A percentile compares a stretch with the other conserved stretches of the same genome.
These are phyloP conservation scores for Danio tinwini DNA, from an alignment of 2,797 vertebrate species.

Conservation along the genomic window DNA sequence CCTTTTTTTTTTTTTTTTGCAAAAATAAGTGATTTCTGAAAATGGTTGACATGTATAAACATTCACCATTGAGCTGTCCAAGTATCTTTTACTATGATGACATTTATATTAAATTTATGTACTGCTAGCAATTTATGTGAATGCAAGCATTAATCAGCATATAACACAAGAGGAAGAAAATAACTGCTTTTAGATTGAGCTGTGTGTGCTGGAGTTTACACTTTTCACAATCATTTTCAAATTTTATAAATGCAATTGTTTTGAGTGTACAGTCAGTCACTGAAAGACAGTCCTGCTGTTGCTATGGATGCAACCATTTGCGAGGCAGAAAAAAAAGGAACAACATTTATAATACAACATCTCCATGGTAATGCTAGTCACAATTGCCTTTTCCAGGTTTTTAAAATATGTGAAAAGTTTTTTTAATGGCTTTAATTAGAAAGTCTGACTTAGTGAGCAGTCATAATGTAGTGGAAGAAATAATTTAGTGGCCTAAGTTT, in stretches of 20 bases:
- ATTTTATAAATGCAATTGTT: slow-evolving; percentile 53
- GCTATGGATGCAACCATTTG: slow-evolving; percentile 72
- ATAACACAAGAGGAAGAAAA: no score
- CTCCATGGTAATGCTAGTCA: slow-evolving; percentile 72
- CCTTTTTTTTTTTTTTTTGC: no score
- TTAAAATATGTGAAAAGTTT: slow-evolving; percentile 47
- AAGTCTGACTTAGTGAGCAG: not conserved
- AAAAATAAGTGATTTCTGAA: no score
- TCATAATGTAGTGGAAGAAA: not conserved
- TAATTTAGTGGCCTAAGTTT: not conserved
- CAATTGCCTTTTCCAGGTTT: slow-evolving; percentile 42
- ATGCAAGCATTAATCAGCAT: no score
- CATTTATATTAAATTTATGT: no score
- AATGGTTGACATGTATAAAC: no score
- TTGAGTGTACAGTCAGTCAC: slow-evolving; percentile 67
- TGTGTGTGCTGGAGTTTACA: no score
- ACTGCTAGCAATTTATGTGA: no score
- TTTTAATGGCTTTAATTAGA: slow-evolving; percentile 14
- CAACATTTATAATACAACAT: slow-evolving; percentile 74
- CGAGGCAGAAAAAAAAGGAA: slow-evolving; percentile 67
- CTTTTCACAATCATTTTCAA: no score
- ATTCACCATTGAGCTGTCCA: no score
- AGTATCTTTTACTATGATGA: no score
- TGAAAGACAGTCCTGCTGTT: slow-evolving; percentile 71
- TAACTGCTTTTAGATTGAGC: no score